Percentiles rank a stretch among this genome's conserved stretches.
Evolutionary conservation across 2,888 invertebrate genomes (phyloP).

Genomic region (Drosophila rellima): DNA sequence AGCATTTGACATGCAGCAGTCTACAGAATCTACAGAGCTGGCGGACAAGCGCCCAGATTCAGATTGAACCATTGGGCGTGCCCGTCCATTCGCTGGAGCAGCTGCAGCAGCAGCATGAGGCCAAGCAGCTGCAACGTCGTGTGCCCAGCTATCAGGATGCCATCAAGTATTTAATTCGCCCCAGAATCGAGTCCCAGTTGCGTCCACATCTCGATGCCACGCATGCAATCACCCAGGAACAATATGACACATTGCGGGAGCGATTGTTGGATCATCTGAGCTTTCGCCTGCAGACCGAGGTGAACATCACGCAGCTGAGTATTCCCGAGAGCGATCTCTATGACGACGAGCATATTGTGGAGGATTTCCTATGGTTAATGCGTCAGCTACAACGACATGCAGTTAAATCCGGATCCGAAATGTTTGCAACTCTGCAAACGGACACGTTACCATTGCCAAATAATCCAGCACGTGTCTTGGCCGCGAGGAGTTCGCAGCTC

Average conservation of each 20-base stretch:
- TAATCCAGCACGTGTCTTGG: conserved; percentile 75
- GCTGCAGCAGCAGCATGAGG: conserved; percentile 36
- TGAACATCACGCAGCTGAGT: conserved; percentile 79
- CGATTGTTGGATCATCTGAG: conserved; percentile 71
- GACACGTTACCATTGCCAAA: conserved; percentile 64
- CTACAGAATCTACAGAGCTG: conserved; percentile 38
- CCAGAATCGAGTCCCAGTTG: conserved; percentile 58
- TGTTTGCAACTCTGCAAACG: conserved; percentile 52
- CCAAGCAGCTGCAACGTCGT: conserved; percentile 27
- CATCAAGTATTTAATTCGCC: conserved; percentile 52
- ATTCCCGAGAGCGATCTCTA: conserved; percentile 82
- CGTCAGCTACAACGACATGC: conserved; percentile 49
- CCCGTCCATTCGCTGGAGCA: conserved; percentile 24
- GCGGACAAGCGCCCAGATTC: conserved; percentile 25
- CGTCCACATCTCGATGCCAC: conserved; percentile 47
- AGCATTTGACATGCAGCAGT: conserved; percentile 31
- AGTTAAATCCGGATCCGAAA: conserved; percentile 15
- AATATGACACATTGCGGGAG: conserved; percentile 54
- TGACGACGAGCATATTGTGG: conserved; percentile 79
- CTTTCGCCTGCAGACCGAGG: conserved; percentile 74
- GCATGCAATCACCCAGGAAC: conserved; percentile 47
- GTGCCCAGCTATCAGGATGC: conserved; percentile 57
- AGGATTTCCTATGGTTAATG: conserved; percentile 76
- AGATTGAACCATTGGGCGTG: conserved; percentile 39
- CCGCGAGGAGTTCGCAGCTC: conserved; percentile 73